A percentile compares a stretch with the other conserved stretches of the same genome.
Evolutionary conservation across 2,797 vertebrate species (phyloP).

Genomic region (Lacerta agilis): DNA sequence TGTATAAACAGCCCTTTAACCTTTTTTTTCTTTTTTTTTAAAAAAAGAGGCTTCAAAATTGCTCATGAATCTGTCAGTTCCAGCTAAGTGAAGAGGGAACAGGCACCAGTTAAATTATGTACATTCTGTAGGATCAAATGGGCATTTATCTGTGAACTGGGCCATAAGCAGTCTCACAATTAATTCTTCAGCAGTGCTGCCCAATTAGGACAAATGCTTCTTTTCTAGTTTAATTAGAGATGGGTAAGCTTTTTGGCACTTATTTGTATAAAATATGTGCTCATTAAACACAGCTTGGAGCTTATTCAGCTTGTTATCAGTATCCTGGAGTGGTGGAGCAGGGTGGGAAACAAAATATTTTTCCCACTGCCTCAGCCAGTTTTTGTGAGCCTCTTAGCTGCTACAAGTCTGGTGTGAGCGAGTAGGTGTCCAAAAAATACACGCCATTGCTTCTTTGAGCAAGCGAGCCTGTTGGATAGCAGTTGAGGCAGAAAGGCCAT

Average conservation of each 20-base stretch:
- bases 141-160: constrained; percentile 68
- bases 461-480: background rate
- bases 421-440: constrained; percentile 19
- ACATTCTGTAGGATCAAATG: constrained; percentile 58
- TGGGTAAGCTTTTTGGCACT: constrained; percentile 76
- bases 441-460: constrained; percentile 25
- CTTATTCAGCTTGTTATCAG: constrained; percentile 80
- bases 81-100: constrained; percentile 30
- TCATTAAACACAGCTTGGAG: constrained; percentile 81
- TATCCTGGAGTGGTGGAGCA: constrained; percentile 56
- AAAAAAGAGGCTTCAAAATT: constrained; percentile 52
- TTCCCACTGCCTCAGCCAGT: constrained; percentile 67
- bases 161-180: constrained; percentile 77
- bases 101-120: constrained; percentile 61
- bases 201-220: constrained; percentile 82
- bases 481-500: background rate
- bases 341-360: constrained; percentile 53
- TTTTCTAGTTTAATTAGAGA: constrained; percentile 82
- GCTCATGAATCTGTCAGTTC: constrained; percentile 32
- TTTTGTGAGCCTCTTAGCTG: constrained; percentile 68
- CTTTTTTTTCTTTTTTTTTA: constrained; percentile 30
- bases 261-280: constrained; percentile 84
- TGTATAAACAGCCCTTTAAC: constrained; percentile 11
- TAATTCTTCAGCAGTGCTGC: constrained; percentile 79
- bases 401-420: constrained; percentile 42